These are phyloP conservation scores for Mesorhabditis belari DNA, from an alignment of 2,888 invertebrate genomes.

Conservation along the genomic window DNA sequence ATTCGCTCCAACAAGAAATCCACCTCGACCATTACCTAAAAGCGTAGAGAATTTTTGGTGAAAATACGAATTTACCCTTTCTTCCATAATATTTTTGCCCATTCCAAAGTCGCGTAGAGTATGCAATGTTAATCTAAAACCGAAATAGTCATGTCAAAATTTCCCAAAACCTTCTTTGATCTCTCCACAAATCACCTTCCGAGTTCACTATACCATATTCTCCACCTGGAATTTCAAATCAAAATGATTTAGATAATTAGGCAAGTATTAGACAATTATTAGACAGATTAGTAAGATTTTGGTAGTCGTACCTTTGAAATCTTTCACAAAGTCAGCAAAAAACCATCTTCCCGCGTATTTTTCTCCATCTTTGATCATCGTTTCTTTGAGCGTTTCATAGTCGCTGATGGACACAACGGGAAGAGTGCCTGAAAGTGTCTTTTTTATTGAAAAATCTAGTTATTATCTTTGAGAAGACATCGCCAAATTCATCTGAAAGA, in stretches of 20 bases:
- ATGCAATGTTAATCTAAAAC: slow-evolving; percentile 14
- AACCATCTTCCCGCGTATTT: slow-evolving; percentile 12
- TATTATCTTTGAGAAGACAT: no score
- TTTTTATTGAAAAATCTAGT: neutral
- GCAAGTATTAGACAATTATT: neutral
- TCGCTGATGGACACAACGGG: slow-evolving; percentile 14
- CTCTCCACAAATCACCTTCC: slow-evolving; percentile 18
- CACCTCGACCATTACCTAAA: slow-evolving; percentile 12
- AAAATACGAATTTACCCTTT: slow-evolving; percentile 4
- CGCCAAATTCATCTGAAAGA: no score
- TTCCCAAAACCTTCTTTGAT: slow-evolving; percentile 8
- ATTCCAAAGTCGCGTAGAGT: slow-evolving; percentile 22
- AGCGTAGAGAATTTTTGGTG: neutral
- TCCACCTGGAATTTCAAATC: slow-evolving; percentile 9
- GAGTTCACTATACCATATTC: slow-evolving; percentile 21
- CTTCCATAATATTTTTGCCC: slow-evolving; percentile 16
- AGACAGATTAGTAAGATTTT: no score
- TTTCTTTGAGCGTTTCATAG: slow-evolving; percentile 16
- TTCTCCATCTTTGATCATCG: slow-evolving; percentile 24
- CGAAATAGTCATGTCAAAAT: neutral
- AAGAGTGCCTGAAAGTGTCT: slow-evolving; percentile 9
- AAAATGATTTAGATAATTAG: neutral
- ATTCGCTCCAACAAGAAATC: slow-evolving; percentile 8
- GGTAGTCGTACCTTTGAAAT: neutral
- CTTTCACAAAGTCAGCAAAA: slow-evolving; percentile 5